A percentile compares a stretch with the other conserved stretches of the same genome.
These are phyloP conservation scores for Melanerpes formicivorus DNA, from an alignment of 2,113 vertebrate genomes.

Conservation along the genomic window DNA sequence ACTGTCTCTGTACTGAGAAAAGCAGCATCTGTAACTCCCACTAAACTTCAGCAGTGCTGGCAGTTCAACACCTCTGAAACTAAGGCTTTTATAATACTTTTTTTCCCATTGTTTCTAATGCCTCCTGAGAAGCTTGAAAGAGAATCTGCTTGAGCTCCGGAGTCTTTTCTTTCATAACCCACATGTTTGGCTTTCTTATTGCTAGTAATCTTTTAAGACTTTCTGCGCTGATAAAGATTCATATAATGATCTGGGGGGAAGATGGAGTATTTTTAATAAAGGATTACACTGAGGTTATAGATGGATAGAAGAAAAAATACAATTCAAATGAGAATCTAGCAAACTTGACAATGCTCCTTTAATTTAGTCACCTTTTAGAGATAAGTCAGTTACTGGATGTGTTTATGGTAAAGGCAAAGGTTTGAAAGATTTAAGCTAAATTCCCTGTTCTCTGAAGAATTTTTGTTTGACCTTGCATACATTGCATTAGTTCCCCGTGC, in stretches of 20 bases:
- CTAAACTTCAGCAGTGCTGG: constrained; percentile 7
- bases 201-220: not conserved
- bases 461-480: not conserved
- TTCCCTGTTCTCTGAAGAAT: not conserved
- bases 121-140: constrained; percentile 23
- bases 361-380: not conserved
- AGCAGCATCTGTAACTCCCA: not conserved
- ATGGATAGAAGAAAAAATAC: not conserved
- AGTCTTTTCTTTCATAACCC: constrained; percentile 27
- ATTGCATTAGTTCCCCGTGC: not conserved
- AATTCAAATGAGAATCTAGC: not conserved
- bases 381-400: not conserved
- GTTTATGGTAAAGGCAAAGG: not conserved
- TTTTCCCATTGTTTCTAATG: not conserved
- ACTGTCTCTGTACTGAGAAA: not conserved
- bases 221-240: constrained; percentile 3
- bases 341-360: not conserved
- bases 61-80: constrained; percentile 6
- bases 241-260: not conserved
- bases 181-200: not conserved
- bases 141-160: not conserved
- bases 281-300: not conserved
- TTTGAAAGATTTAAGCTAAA: not conserved
- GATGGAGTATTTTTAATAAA: constrained; percentile 33
- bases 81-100: not conserved